These are phyloP conservation scores for Isoperla grammatica DNA, from an alignment of 2,888 invertebrate genomes.

Conservation along the genomic window DNA sequence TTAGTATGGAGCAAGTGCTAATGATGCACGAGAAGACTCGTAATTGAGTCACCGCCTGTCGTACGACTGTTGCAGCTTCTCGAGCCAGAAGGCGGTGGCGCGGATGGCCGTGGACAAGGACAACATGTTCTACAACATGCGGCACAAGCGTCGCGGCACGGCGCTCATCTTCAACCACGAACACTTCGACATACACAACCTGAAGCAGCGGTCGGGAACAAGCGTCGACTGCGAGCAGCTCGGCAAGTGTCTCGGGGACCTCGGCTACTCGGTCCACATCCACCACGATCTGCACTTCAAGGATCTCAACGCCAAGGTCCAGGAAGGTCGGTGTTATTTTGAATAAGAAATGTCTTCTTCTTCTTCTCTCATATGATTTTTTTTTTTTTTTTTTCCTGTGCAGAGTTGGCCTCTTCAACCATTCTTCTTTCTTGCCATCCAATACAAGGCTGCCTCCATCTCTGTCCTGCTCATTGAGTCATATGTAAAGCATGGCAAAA, in stretches of 20 bases:
- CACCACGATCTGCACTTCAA: constrained; percentile 63
- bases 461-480: too few relatives aligned
- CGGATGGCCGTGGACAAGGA: constrained; percentile 56
- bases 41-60: too few relatives aligned
- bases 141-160: constrained; percentile 70
- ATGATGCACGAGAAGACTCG: too few relatives aligned
- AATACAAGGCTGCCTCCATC: too few relatives aligned
- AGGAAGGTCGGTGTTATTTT: constrained; percentile 48
- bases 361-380: too few relatives aligned
- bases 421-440: too few relatives aligned
- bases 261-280: constrained; percentile 68
- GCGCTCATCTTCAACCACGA: constrained; percentile 91
- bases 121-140: constrained; percentile 80
- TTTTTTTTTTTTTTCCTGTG: too few relatives aligned
- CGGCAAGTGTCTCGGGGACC: constrained; percentile 53
- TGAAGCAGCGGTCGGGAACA: constrained; percentile 74
- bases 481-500: too few relatives aligned
- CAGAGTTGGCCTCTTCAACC: too few relatives aligned
- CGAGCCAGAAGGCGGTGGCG: constrained; percentile 35
- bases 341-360: background rate
- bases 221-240: constrained; percentile 78
- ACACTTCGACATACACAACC: constrained; percentile 54
- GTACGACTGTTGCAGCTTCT: too few relatives aligned
- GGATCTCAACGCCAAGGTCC: constrained; percentile 61
- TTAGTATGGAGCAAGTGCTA: too few relatives aligned